Conservation (phyloP, 2,797 vertebrate species). For the Coreius guichenoti region DNA sequence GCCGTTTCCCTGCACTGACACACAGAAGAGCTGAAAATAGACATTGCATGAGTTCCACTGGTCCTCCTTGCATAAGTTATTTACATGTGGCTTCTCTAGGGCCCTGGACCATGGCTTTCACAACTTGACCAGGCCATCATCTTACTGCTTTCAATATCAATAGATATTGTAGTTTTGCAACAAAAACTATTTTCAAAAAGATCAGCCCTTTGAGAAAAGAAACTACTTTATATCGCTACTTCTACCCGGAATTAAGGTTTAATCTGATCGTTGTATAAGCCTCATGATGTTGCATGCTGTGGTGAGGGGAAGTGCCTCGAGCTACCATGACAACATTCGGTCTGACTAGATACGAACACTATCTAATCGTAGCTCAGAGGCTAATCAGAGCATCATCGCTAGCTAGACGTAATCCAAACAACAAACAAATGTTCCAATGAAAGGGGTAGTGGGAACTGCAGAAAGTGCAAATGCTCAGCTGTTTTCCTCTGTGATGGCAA, state of each 20-base stretch:
- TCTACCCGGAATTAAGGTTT: neutral
- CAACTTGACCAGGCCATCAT: conserved; percentile 74
- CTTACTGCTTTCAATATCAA: conserved; percentile 73
- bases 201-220: conserved; percentile 84
- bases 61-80: conserved; percentile 79
- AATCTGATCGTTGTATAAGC: conserved; percentile 86
- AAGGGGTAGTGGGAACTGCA: conserved; percentile 78
- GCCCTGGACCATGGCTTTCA: conserved; percentile 64
- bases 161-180: conserved; percentile 62
- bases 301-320: conserved; percentile 84
- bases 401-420: conserved; percentile 61
- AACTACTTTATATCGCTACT: conserved; percentile 77
- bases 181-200: conserved; percentile 71
- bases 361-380: conserved; percentile 61
- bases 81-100: conserved; percentile 64
- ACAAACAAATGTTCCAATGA: conserved; percentile 77
- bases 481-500: conserved; percentile 72
- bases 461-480: conserved; percentile 87
- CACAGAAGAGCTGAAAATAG: conserved; percentile 85
- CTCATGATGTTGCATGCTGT: conserved; percentile 76
- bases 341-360: conserved; percentile 53
- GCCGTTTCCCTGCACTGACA: conserved; percentile 86
- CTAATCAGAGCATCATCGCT: conserved; percentile 69
- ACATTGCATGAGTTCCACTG: conserved; percentile 91
- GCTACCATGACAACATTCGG: conserved; percentile 78